Evolutionary conservation across 2,888 invertebrate species (phyloP).

Genomic region (Ornithoptera alexandrae): DNA sequence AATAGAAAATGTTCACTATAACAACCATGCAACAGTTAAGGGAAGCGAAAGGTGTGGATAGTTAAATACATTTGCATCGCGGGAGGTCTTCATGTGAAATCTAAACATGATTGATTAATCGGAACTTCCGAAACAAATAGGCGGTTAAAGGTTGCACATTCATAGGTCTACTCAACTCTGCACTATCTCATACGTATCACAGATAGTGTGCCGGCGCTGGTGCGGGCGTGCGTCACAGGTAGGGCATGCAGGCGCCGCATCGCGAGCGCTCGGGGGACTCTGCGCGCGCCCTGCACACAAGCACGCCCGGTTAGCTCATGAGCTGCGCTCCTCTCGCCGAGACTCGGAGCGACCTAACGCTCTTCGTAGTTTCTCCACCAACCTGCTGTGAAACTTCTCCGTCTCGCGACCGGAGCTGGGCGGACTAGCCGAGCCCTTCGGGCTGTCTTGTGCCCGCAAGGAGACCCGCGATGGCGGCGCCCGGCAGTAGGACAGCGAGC

Average conservation of each 20-base stretch:
- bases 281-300: constrained; percentile 75
- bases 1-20: constrained; percentile 35
- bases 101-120: constrained; percentile 41
- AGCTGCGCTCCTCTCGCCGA: constrained; percentile 71
- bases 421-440: constrained; percentile 82
- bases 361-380: constrained; percentile 88
- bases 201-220: constrained; percentile 59
- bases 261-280: constrained; percentile 71
- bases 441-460: constrained; percentile 82
- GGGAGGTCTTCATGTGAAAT: constrained; percentile 39
- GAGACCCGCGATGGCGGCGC: constrained; percentile 80
- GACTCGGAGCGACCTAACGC: constrained; percentile 82
- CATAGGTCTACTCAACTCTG: constrained; percentile 62
- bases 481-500: constrained; percentile 78
- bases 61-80: constrained; percentile 46
- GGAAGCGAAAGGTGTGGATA: constrained; percentile 49
- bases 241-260: constrained; percentile 73
- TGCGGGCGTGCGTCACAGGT: constrained; percentile 59
- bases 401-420: constrained; percentile 79
- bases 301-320: constrained; percentile 76
- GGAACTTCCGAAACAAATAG: constrained; percentile 43
- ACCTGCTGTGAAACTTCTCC: constrained; percentile 89
- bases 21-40: constrained; percentile 61
- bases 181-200: constrained; percentile 67
- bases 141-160: constrained; percentile 61